Conservation (phyloP, 2,888 invertebrate genomes). For the Drosophila testacea region DNA sequence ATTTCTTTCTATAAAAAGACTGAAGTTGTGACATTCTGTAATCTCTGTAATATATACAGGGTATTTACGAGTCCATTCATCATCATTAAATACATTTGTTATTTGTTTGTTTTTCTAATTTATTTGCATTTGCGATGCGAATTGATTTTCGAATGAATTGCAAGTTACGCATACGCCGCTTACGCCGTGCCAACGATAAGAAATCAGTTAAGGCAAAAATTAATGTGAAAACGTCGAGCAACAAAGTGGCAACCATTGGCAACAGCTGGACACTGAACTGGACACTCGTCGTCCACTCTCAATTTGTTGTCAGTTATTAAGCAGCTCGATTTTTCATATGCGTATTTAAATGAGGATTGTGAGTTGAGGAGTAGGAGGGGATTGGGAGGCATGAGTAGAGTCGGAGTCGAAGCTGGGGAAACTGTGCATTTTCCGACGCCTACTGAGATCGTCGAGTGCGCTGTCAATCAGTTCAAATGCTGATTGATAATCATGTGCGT, state of each 20-base stretch:
- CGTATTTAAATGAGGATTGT: conserved; percentile 38
- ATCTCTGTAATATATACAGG: conserved; percentile 3
- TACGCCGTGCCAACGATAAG: conserved; percentile 63
- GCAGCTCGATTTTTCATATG: conserved; percentile 66
- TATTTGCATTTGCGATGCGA: conserved; percentile 65
- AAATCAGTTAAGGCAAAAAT: conserved; percentile 69
- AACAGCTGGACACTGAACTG: conserved; percentile 17
- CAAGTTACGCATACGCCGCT: conserved; percentile 72
- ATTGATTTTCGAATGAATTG: conserved; percentile 60
- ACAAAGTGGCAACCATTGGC: conserved; percentile 36
- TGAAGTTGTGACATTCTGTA: too few species aligned
- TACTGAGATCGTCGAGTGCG: conserved; percentile 46
- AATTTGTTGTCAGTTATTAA: conserved; percentile 79
- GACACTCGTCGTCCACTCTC: conserved; percentile 34
- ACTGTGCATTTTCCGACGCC: conserved; percentile 63
- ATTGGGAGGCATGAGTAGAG: conserved; percentile 32
- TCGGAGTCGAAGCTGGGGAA: conserved; percentile 11
- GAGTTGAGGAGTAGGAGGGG: background rate
- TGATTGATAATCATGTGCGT: conserved; percentile 77
- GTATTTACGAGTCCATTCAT: background rate
- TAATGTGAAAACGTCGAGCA: conserved; percentile 59
- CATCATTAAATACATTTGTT: background rate
- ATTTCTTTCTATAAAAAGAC: too few species aligned
- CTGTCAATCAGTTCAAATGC: conserved; percentile 67
- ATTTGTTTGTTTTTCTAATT: conserved; percentile 51